These are phyloP conservation scores for Manis javanica DNA, from an alignment of 2,797 vertebrate genomes.

Conservation along the genomic window DNA sequence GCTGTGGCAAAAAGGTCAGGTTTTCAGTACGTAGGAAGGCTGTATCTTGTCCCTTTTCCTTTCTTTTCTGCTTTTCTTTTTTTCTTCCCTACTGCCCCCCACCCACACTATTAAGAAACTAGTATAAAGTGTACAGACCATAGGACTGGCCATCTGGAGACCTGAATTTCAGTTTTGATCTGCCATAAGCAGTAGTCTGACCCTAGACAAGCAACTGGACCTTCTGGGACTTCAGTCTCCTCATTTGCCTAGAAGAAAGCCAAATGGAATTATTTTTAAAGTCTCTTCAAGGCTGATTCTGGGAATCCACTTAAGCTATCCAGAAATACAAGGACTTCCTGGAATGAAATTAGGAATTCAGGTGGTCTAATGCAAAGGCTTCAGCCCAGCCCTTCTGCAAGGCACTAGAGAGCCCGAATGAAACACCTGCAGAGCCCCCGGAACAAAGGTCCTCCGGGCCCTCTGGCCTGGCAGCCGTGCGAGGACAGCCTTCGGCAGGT, in stretches of 20 bases:
- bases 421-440: background rate
- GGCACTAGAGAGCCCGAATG: background rate
- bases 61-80: background rate
- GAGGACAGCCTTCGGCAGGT: background rate
- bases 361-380: background rate
- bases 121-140: background rate
- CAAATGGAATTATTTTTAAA: conserved; percentile 6
- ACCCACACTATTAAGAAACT: background rate
- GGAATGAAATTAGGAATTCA: conserved; percentile 5
- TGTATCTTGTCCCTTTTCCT: background rate
- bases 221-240: background rate
- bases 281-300: background rate
- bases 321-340: conserved; percentile 32
- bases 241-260: conserved; percentile 19
- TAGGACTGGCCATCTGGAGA: background rate
- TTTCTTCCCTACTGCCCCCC: background rate
- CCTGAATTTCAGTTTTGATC: background rate
- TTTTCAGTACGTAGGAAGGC: background rate
- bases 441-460: too few relatives aligned
- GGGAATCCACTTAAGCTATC: background rate
- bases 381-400: background rate
- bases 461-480: background rate
- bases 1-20: background rate
- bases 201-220: background rate
- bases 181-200: background rate